These are phyloP conservation scores for Ectemnius cavifrons DNA, from an alignment of 2,888 invertebrate species.

Conservation along the genomic window DNA sequence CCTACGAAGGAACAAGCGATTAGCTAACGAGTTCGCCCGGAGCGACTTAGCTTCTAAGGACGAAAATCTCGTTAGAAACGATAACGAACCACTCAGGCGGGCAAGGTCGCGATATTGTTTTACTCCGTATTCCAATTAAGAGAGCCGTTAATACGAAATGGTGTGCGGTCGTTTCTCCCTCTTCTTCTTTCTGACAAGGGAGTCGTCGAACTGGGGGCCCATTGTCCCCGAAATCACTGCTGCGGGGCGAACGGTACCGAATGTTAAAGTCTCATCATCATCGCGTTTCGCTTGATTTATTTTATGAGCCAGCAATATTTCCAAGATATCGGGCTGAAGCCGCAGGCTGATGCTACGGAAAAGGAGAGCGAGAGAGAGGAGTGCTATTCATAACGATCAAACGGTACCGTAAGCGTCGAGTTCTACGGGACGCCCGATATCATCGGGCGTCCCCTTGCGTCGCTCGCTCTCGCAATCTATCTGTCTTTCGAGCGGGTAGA, in stretches of 20 bases:
- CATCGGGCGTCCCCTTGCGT: constrained; percentile 6
- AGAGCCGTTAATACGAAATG: neutral
- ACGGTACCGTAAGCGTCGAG: constrained; percentile 34
- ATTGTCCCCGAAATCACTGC: constrained; percentile 20
- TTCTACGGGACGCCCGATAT: neutral
- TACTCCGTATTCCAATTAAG: too few relatives aligned
- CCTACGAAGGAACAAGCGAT: too few relatives aligned
- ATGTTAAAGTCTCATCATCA: constrained; percentile 45
- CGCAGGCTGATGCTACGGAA: neutral
- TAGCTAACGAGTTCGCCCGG: too few relatives aligned
- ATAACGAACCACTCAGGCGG: too few relatives aligned
- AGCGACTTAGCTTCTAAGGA: too few relatives aligned
- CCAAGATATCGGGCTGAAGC: constrained; percentile 16
- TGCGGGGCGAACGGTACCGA: constrained; percentile 30
- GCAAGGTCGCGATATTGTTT: too few relatives aligned
- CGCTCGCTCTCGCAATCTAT: constrained; percentile 8
- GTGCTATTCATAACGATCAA: constrained; percentile 36
- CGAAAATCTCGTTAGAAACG: too few relatives aligned
- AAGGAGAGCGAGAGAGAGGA: neutral
- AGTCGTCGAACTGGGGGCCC: constrained; percentile 10
- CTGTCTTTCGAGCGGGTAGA: neutral
- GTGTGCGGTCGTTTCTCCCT: neutral
- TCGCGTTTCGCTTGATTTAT: constrained; percentile 44
- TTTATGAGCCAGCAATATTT: constrained; percentile 49
- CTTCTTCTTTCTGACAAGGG: too few relatives aligned